Evolutionary conservation across 2,888 invertebrate genomes (phyloP), one percentile per base, ranked within the genome.

Genomic region (Callimorpha dominula): DNA sequence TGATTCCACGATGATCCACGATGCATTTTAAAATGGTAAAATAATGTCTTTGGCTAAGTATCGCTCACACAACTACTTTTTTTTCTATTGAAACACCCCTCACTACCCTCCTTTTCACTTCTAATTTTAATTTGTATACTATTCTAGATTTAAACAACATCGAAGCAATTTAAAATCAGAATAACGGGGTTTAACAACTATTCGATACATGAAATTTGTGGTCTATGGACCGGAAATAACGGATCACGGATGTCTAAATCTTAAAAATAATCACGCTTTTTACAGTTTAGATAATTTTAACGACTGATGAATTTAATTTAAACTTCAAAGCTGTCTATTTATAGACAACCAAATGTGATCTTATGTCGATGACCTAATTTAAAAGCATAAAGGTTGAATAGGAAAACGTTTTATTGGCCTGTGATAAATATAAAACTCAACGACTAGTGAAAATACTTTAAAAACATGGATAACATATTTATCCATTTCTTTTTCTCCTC

Each of bases 301-400:
- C 74, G 72, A 76, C 52, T 62, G 65, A 65, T 65, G 9, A 69
- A 69, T 74, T 67, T 62, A 70, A 74, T 69, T 20, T 68, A 60
- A 72, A 78, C 76, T 68, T 81, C 79, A 83, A 83, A 83, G 84
- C 64, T 64, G 71, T 72, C 71, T 83, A 82, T 83, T 81, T 65
- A 79, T 83, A 83, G 81, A 81, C 65, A 20, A 63, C 70, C 40
- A 31, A 78, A 77, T 75, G 73, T 54, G 65, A 69, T 71, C 40
- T 11, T 52, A 76, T 76, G 75, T 77, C 78, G 76, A 74, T 68
- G 74, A 72, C 72, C 81, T 71, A 64, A 75, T 74, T 81, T 71
- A 42, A 73, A 42, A 52, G n/a, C 50, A 52, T 65, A 49, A 31
- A 54, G 40, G 46, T 65, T 68, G 31, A 31, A n/a, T 65, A 75